Conservation (phyloP, 2,888 invertebrate genomes). For the Mesodorylaimus sp. region DNA sequence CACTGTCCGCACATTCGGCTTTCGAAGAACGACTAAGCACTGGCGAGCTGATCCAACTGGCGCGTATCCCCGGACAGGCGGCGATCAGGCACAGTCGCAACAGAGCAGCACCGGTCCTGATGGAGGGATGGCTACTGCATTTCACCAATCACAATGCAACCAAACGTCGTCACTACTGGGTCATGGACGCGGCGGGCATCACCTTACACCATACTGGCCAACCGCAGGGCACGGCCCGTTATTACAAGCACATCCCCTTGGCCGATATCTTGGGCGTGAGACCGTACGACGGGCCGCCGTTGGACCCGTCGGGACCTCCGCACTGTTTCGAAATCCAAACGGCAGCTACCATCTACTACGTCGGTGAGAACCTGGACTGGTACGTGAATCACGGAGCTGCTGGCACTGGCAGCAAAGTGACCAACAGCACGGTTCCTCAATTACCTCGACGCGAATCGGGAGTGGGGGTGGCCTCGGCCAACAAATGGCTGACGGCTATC, state of each 20-base stretch:
- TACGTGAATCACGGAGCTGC: not conserved
- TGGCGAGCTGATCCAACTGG: constrained; percentile 19
- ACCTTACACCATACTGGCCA: constrained; percentile 24
- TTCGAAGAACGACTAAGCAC: constrained; percentile 2
- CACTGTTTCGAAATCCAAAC: constrained; percentile 29
- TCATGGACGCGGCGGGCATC: constrained; percentile 21
- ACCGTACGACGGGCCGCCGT: constrained; percentile 22
- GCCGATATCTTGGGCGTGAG: constrained; percentile 22
- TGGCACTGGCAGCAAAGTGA: not conserved
- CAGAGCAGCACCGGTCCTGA: not conserved
- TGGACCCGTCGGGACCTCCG: constrained; percentile 22
- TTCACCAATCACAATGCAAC: constrained; percentile 22
- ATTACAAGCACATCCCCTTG: constrained; percentile 17
- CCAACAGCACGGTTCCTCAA: not conserved
- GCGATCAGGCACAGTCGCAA: not conserved
- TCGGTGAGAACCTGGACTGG: constrained; percentile 25
- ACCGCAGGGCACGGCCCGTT: not conserved
- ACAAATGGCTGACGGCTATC: constrained; percentile 13
- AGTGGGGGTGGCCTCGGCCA: constrained; percentile 6
- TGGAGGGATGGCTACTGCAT: constrained; percentile 29
- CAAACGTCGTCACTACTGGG: constrained; percentile 27
- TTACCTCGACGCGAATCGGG: constrained; percentile 10
- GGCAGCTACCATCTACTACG: constrained; percentile 20
- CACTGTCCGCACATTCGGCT: no score
- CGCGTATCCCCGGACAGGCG: constrained; percentile 17